Evolutionary conservation across 2,888 invertebrate genomes (phyloP).

Genomic region (Hydrotaea diabolus): DNA sequence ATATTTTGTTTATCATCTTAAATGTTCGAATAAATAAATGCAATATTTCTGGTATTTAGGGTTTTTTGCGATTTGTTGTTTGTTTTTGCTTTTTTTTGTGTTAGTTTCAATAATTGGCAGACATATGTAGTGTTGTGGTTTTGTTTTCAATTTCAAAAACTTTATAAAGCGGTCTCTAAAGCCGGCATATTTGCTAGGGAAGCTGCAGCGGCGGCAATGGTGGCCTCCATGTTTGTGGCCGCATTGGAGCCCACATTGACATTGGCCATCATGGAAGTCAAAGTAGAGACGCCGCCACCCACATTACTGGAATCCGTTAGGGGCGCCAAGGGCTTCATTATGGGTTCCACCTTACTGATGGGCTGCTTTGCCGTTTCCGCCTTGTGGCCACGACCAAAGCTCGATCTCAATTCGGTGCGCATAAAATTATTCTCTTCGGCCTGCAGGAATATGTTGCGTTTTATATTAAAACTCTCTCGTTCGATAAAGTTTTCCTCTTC

Average conservation of each 20-base stretch:
- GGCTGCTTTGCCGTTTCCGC: constrained; percentile 36
- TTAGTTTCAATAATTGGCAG: constrained; percentile 30
- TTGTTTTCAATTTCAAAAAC: neutral
- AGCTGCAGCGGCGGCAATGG: constrained; percentile 52
- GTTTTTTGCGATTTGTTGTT: too few species aligned
- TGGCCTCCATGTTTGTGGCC: neutral
- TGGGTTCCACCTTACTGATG: constrained; percentile 21
- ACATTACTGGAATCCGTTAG: constrained; percentile 16
- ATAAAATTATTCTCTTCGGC: constrained; percentile 81
- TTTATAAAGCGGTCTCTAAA: constrained; percentile 76
- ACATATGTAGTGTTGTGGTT: neutral
- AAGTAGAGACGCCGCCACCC: neutral
- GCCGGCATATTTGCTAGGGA: constrained; percentile 72
- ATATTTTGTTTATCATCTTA: constrained; percentile 15
- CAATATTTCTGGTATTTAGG: constrained; percentile 53
- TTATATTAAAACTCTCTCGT: constrained; percentile 76
- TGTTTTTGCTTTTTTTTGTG: neutral
- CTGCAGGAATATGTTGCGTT: constrained; percentile 80
- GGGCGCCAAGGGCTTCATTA: constrained; percentile 3
- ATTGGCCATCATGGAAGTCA: constrained; percentile 28
- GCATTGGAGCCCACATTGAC: neutral
- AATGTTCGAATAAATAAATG: constrained; percentile 56
- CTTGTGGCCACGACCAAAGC: constrained; percentile 48
- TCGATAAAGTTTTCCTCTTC: constrained; percentile 45
- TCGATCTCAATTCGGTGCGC: constrained; percentile 78